Evolutionary conservation across 2,797 vertebrate genomes (phyloP), one percentile per base, ranked within the genome.

Genomic region (Macropodus opercularis): DNA sequence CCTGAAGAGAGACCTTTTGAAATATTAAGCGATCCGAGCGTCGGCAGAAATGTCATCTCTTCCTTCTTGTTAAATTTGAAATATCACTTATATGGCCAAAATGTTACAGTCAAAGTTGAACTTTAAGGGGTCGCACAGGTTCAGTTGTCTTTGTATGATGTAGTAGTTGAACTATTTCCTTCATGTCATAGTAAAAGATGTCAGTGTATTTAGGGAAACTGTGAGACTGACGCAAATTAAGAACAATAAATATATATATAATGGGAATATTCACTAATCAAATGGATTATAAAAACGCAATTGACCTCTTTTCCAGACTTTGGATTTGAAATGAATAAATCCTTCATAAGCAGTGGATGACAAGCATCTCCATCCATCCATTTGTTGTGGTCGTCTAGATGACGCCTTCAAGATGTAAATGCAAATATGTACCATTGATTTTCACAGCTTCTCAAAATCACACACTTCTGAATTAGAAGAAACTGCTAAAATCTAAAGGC

Each of bases 1-100:
- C 12, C n/a, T n/a, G 21, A 4, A 56, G 36, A 3, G 11, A 39
- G 35, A 57, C 69, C 68, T 69, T 60, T 35, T 14, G 24, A 66
- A 69, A 50, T 36, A 48, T 66, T 68, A 52, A 23, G 27, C 40
- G 39, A 35, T 41, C n/a, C 40, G 22, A 27, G 26, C 17, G 31
- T 15, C 13, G 13, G 18, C 49, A 18, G 43, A 72, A 41, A 50
- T 43, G 34, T n/a, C 23, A 46, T 44, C 10, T 19, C 21, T 56
- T 43, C 13, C 41, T 52, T 39, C 4, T 17, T 22, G 1, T 35
- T 29, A 6, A 19, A 35, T 35, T 26, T 14, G 15, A 39, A 24
- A n/a, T 1, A 19, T 9, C 10, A 4, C 18, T 32, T 6, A 36
- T 15, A 13, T 36, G 34, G 22, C 9, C n/a, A 29, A 34, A 24